Conservation (phyloP, 2,113 vertebrate genomes). For the Pseudopipra pipra region DNA sequence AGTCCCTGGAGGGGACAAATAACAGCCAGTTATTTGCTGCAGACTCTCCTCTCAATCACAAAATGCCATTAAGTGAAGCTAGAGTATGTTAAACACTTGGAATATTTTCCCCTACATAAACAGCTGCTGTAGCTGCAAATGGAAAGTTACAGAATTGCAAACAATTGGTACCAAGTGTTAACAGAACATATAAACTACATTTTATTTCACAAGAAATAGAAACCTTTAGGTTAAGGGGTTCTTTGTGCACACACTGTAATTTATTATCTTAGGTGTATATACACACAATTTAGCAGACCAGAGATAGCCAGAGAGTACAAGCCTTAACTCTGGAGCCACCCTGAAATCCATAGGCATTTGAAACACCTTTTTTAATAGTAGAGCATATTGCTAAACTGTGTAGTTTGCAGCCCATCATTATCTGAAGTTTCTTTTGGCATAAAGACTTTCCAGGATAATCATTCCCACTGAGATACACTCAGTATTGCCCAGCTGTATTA, state of each 20-base stretch:
- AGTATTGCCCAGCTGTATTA: background rate
- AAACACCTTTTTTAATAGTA: background rate
- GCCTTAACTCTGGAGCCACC: background rate
- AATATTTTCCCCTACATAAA: slow-evolving; percentile 5
- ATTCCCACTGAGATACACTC: background rate
- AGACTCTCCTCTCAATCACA: background rate
- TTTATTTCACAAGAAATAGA: background rate
- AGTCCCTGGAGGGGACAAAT: background rate
- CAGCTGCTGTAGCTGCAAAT: background rate
- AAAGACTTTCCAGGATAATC: background rate
- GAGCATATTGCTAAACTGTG: background rate
- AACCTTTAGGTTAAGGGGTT: background rate
- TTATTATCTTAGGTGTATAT: background rate
- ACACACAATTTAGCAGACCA: background rate
- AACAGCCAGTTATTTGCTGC: background rate
- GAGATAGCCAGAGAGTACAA: background rate
- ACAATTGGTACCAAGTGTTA: background rate
- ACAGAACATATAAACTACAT: background rate
- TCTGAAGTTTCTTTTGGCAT: background rate
- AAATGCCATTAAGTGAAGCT: background rate
- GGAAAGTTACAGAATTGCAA: background rate
- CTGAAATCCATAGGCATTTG: background rate
- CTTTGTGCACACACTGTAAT: background rate
- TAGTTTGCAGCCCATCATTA: background rate
- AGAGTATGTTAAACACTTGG: background rate